A percentile compares a stretch with the other conserved stretches of the same genome.
phyloP scores from a whole-genome alignment of 2,797 vertebrate species.

The Alcedo quadribrachys region DNA sequence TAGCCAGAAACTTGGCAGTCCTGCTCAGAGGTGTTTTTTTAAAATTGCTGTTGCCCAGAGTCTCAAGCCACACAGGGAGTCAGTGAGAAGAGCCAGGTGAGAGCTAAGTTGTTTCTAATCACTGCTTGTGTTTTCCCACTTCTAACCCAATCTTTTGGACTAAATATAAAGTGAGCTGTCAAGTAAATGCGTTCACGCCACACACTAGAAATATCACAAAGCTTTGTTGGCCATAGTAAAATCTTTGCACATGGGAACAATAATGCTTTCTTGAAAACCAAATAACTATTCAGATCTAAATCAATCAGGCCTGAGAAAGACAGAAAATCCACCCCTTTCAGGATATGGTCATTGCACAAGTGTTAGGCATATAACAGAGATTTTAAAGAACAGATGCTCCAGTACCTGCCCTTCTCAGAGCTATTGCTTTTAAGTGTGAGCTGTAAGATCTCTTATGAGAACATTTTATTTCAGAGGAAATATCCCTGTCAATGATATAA shows the following conservation, averaged over 20 bases:
- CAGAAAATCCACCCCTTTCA: constrained; percentile 22
- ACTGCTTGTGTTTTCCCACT: constrained; percentile 30
- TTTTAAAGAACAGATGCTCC: background rate
- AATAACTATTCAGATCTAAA: constrained; percentile 65
- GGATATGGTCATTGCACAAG: background rate
- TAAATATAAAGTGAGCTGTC: constrained; percentile 67
- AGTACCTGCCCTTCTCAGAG: background rate
- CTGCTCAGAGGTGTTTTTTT: background rate
- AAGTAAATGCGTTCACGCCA: constrained; percentile 43
- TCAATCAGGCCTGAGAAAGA: constrained; percentile 40
- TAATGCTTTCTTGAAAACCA: constrained; percentile 66
- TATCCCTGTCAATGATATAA: background rate
- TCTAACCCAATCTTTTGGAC: constrained; percentile 45
- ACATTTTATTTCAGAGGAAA: constrained; percentile 16
- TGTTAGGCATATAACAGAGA: background rate
- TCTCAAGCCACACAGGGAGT: constrained; percentile 35
- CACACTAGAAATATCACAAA: constrained; percentile 67
- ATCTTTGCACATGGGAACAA: constrained; percentile 61
- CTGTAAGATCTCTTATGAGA: background rate
- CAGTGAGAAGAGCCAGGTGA: constrained; percentile 51
- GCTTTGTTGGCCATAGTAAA: constrained; percentile 64
- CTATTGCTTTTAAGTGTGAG: background rate
- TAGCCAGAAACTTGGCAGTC: background rate
- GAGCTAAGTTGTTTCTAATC: constrained; percentile 41
- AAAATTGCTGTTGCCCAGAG: background rate